phyloP scores from a whole-genome alignment of 2,113 vertebrate species.

The Osmerus eperlanus region DNA sequence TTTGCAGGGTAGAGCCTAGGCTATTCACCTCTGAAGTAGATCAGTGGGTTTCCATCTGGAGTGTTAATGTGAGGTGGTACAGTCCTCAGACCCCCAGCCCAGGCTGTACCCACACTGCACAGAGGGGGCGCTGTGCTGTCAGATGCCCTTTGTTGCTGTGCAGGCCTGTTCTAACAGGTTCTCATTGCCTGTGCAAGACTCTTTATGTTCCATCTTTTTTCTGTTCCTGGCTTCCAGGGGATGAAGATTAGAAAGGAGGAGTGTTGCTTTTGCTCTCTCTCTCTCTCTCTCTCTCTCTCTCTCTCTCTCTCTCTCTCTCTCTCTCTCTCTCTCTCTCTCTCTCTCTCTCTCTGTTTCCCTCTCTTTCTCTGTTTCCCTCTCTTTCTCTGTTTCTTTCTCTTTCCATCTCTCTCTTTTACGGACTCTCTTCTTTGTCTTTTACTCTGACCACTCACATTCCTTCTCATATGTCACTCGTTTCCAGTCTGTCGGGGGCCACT shows the following conservation, averaged over 20 bases:
- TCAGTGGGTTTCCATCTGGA: constrained; percentile 24
- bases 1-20: too few relatives aligned
- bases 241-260: constrained; percentile 65
- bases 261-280: constrained; percentile 37
- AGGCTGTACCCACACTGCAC: constrained; percentile 35
- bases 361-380: not conserved
- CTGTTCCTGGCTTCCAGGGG: constrained; percentile 56
- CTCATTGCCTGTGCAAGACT: constrained; percentile 51
- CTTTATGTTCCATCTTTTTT: constrained; percentile 58
- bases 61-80: not conserved
- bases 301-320: not conserved
- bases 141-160: constrained; percentile 64
- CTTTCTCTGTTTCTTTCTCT: not conserved
- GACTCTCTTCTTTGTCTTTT: constrained; percentile 4
- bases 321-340: too few relatives aligned
- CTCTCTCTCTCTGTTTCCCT: too few relatives aligned
- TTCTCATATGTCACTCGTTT: not conserved
- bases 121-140: constrained; percentile 16
- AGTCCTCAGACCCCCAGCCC: constrained; percentile 21
- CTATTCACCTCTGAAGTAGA: constrained; percentile 13
- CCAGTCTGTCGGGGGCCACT: not conserved
- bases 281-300: not conserved
- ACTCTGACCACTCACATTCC: not conserved
- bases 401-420: not conserved
- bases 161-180: constrained; percentile 71